Evolutionary conservation across 2,797 vertebrate species (phyloP).

Genomic region (Coccyzus lansbergi): DNA sequence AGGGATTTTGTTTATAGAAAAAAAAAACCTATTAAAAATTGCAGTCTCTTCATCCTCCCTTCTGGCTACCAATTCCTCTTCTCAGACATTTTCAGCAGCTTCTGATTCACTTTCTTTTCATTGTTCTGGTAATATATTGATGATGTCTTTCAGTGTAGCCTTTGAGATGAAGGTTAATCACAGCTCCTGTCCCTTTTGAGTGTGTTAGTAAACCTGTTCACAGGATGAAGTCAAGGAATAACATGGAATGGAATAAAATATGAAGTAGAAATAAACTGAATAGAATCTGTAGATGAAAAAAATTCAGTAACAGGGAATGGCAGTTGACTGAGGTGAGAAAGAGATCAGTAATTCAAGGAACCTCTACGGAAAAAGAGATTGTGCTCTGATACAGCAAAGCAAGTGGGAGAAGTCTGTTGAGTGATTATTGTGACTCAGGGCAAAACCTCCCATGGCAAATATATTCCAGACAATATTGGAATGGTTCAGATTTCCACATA

Average conservation of each 20-base stretch:
- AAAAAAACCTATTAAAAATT: not conserved
- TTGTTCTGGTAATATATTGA: not conserved
- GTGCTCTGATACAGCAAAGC: not conserved
- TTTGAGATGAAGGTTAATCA: not conserved
- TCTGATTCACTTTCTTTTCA: not conserved
- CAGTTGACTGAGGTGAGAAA: not conserved
- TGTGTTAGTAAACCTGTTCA: not conserved
- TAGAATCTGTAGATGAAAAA: not conserved
- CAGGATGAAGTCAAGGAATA: not conserved
- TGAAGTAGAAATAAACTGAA: not conserved
- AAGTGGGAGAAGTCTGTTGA: not conserved
- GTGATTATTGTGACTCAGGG: conserved; percentile 30
- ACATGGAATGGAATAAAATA: too few relatives aligned
- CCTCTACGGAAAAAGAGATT: not conserved
- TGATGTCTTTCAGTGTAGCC: not conserved
- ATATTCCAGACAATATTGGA: conserved; percentile 47
- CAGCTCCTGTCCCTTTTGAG: not conserved
- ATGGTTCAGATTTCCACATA: conserved; percentile 46
- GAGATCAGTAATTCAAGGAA: not conserved
- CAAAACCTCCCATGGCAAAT: conserved; percentile 31
- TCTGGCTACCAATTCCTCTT: not conserved
- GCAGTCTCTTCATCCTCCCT: not conserved
- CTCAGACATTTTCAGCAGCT: not conserved
- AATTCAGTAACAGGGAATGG: not conserved
- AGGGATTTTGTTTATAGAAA: conserved; percentile 14